Evolutionary conservation across 2,888 invertebrate genomes (phyloP), one percentile per base, ranked within the genome.

Genomic region (Philereme transversata): DNA sequence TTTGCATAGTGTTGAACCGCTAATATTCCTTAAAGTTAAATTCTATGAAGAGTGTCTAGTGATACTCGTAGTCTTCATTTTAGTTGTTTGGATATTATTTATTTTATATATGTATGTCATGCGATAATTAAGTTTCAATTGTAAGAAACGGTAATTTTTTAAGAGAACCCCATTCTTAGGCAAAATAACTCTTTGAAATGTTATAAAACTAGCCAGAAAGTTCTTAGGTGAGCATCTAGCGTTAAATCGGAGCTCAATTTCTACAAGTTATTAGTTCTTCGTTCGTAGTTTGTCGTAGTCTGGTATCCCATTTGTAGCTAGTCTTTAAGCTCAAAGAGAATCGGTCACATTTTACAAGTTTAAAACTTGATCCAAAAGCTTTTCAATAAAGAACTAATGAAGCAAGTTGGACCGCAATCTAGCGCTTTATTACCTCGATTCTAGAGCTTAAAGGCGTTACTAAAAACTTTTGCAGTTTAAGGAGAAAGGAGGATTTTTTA

Each of bases 341-440:
- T 47, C 44, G 46, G 40, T 38, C 40, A 48, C 56, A 41, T 53
- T 58, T 57, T 55, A 58, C 56, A 56, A 63, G 49, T 60, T 60
- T 38, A 44, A n/a, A 52, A 56, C 52, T 55, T 48, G 52, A 5
- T 51, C 35, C 22, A 40, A 48, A 50, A 54, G 50, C 60, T 54
- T 45, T 58, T 49, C 59, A 63, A 52, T 57, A 59, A 53, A 56
- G 56, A 60, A 59, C 51, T 58, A 59, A 56, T 63, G 55, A 63
- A 56, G 52, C 55, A 56, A 63, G 46, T 62, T 59, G 46, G 33
- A 46, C 56, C 59, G 59, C 59, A 48, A 52, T 56, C 50, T 55
- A 46, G 44, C 46, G 52, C 57, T 56, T 57, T 53, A 63, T 60
- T 57, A 63, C 43, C 45, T 63, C 22, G 49, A 50, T 58, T 55